Percentiles rank a stretch among this genome's conserved stretches.
These are phyloP conservation scores for Leptogaster cylindrica DNA, from an alignment of 2,888 invertebrate species.

Conservation along the genomic window DNA sequence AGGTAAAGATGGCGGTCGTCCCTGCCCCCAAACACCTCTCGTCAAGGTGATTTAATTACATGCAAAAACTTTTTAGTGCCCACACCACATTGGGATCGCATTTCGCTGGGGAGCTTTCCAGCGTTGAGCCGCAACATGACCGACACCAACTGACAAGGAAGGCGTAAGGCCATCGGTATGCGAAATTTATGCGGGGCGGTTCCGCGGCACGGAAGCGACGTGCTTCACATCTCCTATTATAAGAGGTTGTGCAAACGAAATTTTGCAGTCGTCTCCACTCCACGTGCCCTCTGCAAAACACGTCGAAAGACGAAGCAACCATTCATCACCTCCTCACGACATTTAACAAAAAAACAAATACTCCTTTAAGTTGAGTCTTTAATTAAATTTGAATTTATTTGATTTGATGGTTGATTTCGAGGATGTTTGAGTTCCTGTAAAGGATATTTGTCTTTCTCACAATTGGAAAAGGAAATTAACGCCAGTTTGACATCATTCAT, in stretches of 20 bases:
- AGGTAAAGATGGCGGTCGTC: background rate
- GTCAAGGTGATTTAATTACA: conserved; percentile 8
- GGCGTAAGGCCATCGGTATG: conserved; percentile 25
- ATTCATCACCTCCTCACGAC: too few species aligned
- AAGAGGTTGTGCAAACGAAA: background rate
- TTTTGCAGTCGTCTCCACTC: background rate
- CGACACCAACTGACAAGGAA: background rate
- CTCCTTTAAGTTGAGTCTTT: too few species aligned
- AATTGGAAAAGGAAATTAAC: too few species aligned
- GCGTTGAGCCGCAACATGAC: background rate
- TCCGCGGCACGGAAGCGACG: background rate
- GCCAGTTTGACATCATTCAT: too few species aligned
- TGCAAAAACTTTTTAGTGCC: conserved; percentile 4
- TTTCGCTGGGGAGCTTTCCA: background rate
- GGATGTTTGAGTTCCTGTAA: too few species aligned
- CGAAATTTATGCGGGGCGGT: conserved; percentile 28
- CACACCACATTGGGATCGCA: background rate
- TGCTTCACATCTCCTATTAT: background rate
- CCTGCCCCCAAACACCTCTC: background rate
- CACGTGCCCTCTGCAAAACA: conserved; percentile 14
- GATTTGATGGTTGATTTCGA: too few species aligned
- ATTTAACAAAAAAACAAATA: too few species aligned
- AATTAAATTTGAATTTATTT: too few species aligned
- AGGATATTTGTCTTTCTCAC: too few species aligned
- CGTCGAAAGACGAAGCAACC: background rate